Base-by-base conservation (phyloP, 2,797 vertebrate species). In the Phoebastria nigripes region DNA sequence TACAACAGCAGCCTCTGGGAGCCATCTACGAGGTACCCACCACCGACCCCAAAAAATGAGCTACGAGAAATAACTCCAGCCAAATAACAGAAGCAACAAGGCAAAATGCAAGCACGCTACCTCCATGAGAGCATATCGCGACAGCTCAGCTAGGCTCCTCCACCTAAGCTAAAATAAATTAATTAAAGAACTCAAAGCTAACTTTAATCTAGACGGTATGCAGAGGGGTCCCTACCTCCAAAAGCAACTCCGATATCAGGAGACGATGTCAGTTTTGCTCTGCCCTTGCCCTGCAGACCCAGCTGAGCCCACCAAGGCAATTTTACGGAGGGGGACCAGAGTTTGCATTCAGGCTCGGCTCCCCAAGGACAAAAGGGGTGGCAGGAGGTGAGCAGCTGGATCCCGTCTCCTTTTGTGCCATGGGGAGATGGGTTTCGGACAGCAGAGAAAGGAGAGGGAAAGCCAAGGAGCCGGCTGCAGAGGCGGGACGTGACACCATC, bases 121-220 rank as follows among this genome's bases (percentile, higher is more conserved):
- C 21, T 47, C 69, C 29, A 5, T 0, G 0, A 33, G 20, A 70
- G 29, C 8, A 0, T 3, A 16, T 16, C 0, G 0, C 3, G 5
- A 41, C 54, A 59, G 17, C 41, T 73, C 46, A 3, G 47, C 52
- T 29, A 65, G 44, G 65, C 52, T 62, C 39, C 46, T 66, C 25
- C 62, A 56, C 35, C 61, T 21, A 15, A 55, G n/a, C 62, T 59
- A 31, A 78, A 92, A 80, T 5, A 69, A 59, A 59, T 35, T 14
- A 21, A 22, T 58, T 25, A 59, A 37, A 59, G n/a, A 25, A 25
- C 15, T 25, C 22, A 26, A 59, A 59, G n/a, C 22, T 37, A 59
- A 11, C 56, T 17, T 59, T 25, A 58, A 35, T 24, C n/a, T 58
- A 59, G 56, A 59, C 0, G 7, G 24, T 26, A 59, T 12, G 58